Conservation (phyloP, 2,888 invertebrate species). For the Macrostomum cliftonense region DNA sequence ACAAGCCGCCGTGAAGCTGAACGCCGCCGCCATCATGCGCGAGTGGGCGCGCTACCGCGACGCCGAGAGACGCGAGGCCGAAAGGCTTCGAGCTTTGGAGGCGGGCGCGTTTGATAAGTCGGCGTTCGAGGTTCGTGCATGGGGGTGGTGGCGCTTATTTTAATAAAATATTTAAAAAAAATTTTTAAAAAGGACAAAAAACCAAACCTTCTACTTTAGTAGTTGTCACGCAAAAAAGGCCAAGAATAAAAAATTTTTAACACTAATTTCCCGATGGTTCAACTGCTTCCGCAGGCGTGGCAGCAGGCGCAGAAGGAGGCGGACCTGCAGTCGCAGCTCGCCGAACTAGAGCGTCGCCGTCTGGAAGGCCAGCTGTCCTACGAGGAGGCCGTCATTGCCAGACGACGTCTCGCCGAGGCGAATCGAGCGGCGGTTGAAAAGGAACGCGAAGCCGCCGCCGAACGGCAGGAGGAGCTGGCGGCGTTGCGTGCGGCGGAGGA, state of each 20-base stretch:
- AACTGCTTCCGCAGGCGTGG: conserved; percentile 19
- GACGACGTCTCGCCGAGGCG: conserved; percentile 24
- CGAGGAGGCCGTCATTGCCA: conserved; percentile 35
- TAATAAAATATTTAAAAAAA: no score
- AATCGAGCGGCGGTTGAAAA: conserved; percentile 27
- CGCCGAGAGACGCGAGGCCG: conserved; percentile 16
- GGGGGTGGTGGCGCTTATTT: no score
- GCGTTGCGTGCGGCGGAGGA: conserved; percentile 5
- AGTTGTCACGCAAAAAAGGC: no score
- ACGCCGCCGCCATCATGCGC: conserved; percentile 30
- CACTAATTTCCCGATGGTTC: no score
- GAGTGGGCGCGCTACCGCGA: conserved; percentile 31
- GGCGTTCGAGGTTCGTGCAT: no score
- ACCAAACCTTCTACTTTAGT: no score
- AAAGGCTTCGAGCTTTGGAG: no score
- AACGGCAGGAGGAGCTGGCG: conserved; percentile 4
- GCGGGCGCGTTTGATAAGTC: no score
- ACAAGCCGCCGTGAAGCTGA: conserved; percentile 27
- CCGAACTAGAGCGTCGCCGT: conserved; percentile 28
- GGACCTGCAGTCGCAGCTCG: conserved; percentile 25
- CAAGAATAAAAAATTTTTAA: no score
- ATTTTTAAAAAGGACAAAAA: no score
- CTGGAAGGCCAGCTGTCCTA: conserved; percentile 34
- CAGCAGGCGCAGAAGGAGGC: conserved; percentile 27
- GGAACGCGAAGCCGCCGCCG: conserved; percentile 24